Evolutionary conservation across 2,797 vertebrate species (phyloP).

Genomic region (Ctenochaetus hawaiiensis): DNA sequence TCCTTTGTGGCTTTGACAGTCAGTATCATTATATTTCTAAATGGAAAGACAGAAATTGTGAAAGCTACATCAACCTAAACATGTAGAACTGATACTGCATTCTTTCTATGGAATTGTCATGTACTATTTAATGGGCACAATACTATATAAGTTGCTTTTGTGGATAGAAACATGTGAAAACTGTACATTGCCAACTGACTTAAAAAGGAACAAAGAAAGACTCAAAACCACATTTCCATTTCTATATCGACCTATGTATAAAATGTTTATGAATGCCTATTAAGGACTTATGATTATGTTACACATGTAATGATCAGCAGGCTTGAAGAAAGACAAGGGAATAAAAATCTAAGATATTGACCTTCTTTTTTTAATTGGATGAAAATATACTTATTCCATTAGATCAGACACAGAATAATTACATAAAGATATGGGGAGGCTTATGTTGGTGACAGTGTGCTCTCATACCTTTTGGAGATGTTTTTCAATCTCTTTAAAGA

Average conservation of each 20-base stretch:
- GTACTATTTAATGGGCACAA: too few species aligned
- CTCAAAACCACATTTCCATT: not conserved
- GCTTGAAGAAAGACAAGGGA: not conserved
- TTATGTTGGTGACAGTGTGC: not conserved
- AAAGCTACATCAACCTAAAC: too few species aligned
- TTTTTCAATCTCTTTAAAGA: conserved; percentile 96
- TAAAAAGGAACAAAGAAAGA: too few species aligned
- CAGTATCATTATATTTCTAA: too few species aligned
- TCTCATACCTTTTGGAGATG: conserved; percentile 89
- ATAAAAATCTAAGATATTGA: not conserved
- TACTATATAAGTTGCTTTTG: too few species aligned
- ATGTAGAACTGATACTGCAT: too few species aligned
- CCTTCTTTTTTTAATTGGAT: not conserved
- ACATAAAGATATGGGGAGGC: too few species aligned
- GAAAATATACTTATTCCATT: not conserved
- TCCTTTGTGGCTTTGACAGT: too few species aligned
- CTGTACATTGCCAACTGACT: not conserved
- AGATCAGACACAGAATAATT: not conserved
- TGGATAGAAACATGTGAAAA: not conserved
- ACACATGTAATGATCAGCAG: not conserved
- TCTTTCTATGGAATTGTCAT: too few species aligned
- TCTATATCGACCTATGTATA: not conserved
- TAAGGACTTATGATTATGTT: not conserved
- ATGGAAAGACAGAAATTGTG: too few species aligned
- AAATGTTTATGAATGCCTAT: not conserved